Conservation (phyloP, 2,797 vertebrate genomes). For the Danio tinwini region DNA sequence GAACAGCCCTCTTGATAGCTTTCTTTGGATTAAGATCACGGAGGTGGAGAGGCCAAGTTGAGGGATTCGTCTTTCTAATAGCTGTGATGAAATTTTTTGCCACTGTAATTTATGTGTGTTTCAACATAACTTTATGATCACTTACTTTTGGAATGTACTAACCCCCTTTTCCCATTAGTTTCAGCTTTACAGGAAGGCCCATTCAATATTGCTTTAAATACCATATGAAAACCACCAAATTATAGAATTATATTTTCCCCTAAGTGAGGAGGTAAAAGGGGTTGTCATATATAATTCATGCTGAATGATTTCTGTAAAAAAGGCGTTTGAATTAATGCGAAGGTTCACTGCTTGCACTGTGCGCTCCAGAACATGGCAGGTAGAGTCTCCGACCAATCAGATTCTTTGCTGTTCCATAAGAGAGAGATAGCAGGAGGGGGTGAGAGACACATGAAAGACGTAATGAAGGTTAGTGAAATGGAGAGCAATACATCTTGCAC, state of each 20-base stretch:
- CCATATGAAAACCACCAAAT: slow-evolving; percentile 47
- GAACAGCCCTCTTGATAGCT: slow-evolving; percentile 43
- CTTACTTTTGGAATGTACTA: slow-evolving; percentile 54
- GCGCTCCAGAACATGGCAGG: slow-evolving; percentile 23
- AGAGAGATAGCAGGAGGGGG: slow-evolving; percentile 32
- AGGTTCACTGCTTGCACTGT: slow-evolving; percentile 14
- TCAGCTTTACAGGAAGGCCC: slow-evolving; percentile 26
- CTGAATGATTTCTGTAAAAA: slow-evolving; percentile 31
- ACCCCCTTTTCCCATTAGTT: slow-evolving; percentile 44
- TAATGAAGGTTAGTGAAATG: slow-evolving; percentile 64
- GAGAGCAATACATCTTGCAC: slow-evolving; percentile 61
- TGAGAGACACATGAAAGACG: slow-evolving; percentile 58
- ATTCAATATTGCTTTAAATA: slow-evolving; percentile 47
- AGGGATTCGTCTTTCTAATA: slow-evolving; percentile 56
- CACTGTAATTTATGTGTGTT: slow-evolving; percentile 55
- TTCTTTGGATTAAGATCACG: slow-evolving; percentile 48
- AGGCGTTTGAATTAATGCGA: slow-evolving; percentile 35
- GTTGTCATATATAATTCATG: slow-evolving; percentile 29
- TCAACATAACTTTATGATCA: slow-evolving; percentile 58
- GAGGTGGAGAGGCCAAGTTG: slow-evolving; percentile 13
- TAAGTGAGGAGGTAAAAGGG: slow-evolving; percentile 36
- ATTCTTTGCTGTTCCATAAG: slow-evolving; percentile 3
- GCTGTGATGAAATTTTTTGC: slow-evolving; percentile 52
- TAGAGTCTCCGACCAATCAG: slow-evolving; percentile 43
- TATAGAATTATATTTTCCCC: slow-evolving; percentile 46